Conservation (phyloP, 2,888 invertebrate genomes). For the Fragum sueziense region DNA sequence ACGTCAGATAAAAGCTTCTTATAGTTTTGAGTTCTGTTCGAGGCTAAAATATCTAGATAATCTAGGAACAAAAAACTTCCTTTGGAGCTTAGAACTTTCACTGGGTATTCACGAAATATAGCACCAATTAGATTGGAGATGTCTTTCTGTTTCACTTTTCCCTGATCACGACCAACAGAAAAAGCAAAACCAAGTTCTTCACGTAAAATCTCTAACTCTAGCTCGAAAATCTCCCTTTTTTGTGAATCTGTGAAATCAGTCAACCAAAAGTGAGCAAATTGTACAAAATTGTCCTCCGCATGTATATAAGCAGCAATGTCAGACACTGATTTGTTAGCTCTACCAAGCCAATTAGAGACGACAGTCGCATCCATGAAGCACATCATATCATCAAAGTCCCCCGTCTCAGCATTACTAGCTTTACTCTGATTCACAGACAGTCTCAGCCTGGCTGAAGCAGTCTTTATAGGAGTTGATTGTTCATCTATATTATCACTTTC, state of each 20-base stretch:
- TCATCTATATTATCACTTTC: slow-evolving; percentile 37
- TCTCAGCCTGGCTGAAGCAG: slow-evolving; percentile 14
- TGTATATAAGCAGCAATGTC: slow-evolving; percentile 75
- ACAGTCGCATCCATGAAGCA: slow-evolving; percentile 79
- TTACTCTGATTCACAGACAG: neutral
- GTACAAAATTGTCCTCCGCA: slow-evolving; percentile 77
- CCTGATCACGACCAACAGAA: slow-evolving; percentile 74
- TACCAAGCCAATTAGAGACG: slow-evolving; percentile 78
- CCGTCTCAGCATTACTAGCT: slow-evolving; percentile 53
- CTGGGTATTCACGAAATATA: slow-evolving; percentile 80
- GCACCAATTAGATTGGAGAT: slow-evolving; percentile 76
- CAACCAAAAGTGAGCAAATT: slow-evolving; percentile 82
- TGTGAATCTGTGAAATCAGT: slow-evolving; percentile 77
- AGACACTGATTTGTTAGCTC: slow-evolving; percentile 74
- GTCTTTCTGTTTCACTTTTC: slow-evolving; percentile 72
- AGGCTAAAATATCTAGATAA: slow-evolving; percentile 78
- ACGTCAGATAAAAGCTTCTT: slow-evolving; percentile 79
- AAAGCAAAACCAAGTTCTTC: slow-evolving; percentile 80
- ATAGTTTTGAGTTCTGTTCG: slow-evolving; percentile 74
- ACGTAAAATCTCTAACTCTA: slow-evolving; percentile 78
- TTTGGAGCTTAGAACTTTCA: slow-evolving; percentile 72
- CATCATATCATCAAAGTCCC: slow-evolving; percentile 78
- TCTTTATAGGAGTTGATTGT: slow-evolving; percentile 33
- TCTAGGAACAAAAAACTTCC: slow-evolving; percentile 78
- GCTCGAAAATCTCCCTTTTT: slow-evolving; percentile 77